Evolutionary conservation across 35 echinoderm and acorn worm genomes (phyloP).

Genomic region (Eucidaris tribuloides): DNA sequence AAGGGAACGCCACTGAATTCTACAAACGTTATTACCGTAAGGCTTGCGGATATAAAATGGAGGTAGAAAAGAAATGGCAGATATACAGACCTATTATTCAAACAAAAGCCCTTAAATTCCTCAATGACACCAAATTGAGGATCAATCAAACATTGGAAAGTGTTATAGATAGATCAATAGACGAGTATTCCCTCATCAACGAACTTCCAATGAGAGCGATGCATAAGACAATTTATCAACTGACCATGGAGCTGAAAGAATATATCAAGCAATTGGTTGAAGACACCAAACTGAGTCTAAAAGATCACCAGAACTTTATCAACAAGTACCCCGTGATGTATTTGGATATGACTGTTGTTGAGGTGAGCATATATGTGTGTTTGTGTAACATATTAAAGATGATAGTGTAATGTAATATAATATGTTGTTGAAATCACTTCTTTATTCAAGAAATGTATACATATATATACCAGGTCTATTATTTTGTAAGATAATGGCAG

Average conservation of each 20-base stretch:
- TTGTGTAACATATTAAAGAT: no score
- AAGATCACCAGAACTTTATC: slow-evolving; percentile 25
- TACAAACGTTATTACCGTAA: not conserved
- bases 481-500: no score
- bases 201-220: slow-evolving; percentile 20
- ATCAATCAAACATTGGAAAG: not conserved
- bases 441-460: no score
- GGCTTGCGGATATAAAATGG: not conserved
- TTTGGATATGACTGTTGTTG: slow-evolving; percentile 55
- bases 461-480: no score
- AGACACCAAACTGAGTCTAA: slow-evolving; percentile 1
- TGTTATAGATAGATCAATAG: not conserved
- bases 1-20: not conserved
- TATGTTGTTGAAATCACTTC: no score
- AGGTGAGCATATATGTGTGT: no score
- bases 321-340: slow-evolving; percentile 68
- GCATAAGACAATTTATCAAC: slow-evolving; percentile 31
- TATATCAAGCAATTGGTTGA: not conserved
- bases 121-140: not conserved
- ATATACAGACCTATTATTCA: not conserved
- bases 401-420: no score
- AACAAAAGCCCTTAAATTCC: not conserved
- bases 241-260: not conserved
- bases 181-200: not conserved
- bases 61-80: not conserved